These are phyloP conservation scores for Caranx ignobilis DNA, from an alignment of 2,113 vertebrate genomes.

Conservation along the genomic window DNA sequence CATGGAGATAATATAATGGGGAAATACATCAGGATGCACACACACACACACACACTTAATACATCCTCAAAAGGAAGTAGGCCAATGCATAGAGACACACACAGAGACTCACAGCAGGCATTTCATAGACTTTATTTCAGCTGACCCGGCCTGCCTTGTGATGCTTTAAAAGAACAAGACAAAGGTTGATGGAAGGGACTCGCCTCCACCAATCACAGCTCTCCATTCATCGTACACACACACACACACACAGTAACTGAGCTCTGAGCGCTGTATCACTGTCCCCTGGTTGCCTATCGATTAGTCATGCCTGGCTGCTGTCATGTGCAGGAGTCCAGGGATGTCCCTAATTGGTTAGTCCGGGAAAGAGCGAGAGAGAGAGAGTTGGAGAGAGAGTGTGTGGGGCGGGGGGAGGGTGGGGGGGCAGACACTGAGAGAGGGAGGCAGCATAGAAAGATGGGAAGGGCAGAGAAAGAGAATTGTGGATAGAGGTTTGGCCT, in stretches of 20 bases:
- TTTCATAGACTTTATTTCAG: conserved; percentile 53
- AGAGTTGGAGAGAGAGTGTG: conserved; percentile 42
- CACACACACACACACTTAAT: not conserved
- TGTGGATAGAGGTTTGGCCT: conserved; percentile 27
- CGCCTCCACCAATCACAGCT: conserved; percentile 64
- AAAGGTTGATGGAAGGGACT: conserved; percentile 68
- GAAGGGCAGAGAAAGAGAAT: conserved; percentile 42
- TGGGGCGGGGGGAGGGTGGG: conserved; percentile 20
- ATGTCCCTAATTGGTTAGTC: conserved; percentile 80
- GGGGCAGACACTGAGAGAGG: conserved; percentile 52
- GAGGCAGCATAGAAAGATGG: conserved; percentile 61
- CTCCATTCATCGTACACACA: not conserved
- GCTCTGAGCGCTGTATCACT: conserved; percentile 72
- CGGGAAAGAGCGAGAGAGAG: conserved; percentile 62
- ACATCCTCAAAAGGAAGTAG: conserved; percentile 56
- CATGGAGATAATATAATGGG: not conserved
- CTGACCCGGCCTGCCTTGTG: conserved; percentile 57
- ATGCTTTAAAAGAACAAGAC: conserved; percentile 70
- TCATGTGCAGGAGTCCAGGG: conserved; percentile 85
- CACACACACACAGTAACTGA: conserved; percentile 37
- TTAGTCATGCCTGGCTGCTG: conserved; percentile 89
- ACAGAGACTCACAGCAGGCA: conserved; percentile 41
- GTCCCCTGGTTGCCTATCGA: conserved; percentile 86
- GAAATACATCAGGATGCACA: not conserved
- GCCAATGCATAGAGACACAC: conserved; percentile 60